A percentile compares a stretch with the other conserved stretches of the same genome.
These are phyloP conservation scores for Siphlonurus alternatus DNA, from an alignment of 2,888 invertebrate genomes.

Conservation along the genomic window DNA sequence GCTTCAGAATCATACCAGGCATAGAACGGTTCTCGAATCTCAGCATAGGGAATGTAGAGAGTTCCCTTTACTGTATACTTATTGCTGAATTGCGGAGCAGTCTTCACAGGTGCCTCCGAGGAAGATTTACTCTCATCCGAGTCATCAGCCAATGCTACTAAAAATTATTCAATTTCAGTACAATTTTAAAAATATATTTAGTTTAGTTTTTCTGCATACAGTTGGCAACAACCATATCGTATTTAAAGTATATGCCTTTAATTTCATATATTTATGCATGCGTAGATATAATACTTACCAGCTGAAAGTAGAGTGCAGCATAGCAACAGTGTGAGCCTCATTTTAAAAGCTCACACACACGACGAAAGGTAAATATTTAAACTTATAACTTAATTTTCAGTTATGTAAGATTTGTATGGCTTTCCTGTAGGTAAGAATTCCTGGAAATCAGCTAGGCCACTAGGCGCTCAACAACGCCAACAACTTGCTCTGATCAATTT, in stretches of 20 bases:
- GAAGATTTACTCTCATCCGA: not conserved
- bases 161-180: not conserved
- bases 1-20: slow-evolving; percentile 67
- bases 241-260: too few relatives aligned
- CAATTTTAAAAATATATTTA: too few relatives aligned
- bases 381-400: too few relatives aligned
- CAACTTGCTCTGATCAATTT: too few relatives aligned
- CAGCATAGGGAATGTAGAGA: slow-evolving; percentile 81
- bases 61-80: slow-evolving; percentile 61
- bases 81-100: slow-evolving; percentile 47
- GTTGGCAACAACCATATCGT: not conserved
- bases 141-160: not conserved
- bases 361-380: too few relatives aligned
- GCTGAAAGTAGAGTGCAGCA: not conserved
- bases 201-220: too few relatives aligned
- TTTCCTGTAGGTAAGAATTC: too few relatives aligned
- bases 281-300: too few relatives aligned
- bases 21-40: slow-evolving; percentile 78
- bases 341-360: not conserved
- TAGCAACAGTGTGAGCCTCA: not conserved
- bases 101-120: slow-evolving; percentile 1
- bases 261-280: too few relatives aligned
- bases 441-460: too few relatives aligned
- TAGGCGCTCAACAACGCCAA: too few relatives aligned
- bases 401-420: too few relatives aligned